phyloP scores from a whole-genome alignment of 1,140 invertebrate species.

The Heliconius congener region DNA sequence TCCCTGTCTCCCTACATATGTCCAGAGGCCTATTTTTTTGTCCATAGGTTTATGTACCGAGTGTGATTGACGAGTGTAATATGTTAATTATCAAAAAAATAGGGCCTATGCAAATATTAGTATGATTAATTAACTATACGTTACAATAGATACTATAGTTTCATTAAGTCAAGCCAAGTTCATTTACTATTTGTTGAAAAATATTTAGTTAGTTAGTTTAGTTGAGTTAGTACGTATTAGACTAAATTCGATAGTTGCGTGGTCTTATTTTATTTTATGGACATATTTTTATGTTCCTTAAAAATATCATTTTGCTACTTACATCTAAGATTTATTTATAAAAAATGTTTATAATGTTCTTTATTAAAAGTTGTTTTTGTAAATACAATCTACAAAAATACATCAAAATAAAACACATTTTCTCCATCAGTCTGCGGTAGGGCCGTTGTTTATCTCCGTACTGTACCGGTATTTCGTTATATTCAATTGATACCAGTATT shows the following conservation, averaged over 20 bases:
- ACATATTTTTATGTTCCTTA: too few species aligned
- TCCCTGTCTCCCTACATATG: constrained; percentile 23
- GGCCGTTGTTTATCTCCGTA: constrained; percentile 36
- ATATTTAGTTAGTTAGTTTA: too few species aligned
- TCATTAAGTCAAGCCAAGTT: not conserved
- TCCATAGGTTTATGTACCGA: constrained; percentile 45
- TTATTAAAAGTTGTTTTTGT: too few species aligned
- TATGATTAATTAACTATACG: constrained; percentile 8
- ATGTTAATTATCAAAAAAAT: constrained; percentile 45
- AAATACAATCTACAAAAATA: too few species aligned
- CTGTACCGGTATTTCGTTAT: constrained; percentile 38
- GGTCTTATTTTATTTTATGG: too few species aligned
- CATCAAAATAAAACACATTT: not conserved
- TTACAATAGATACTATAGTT: not conserved
- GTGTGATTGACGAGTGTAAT: constrained; percentile 33
- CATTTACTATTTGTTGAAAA: not conserved
- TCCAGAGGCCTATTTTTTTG: constrained; percentile 60
- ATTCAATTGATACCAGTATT: constrained; percentile 45
- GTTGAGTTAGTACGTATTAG: too few species aligned
- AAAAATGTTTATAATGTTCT: too few species aligned
- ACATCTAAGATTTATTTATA: too few species aligned
- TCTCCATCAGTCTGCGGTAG: constrained; percentile 17
- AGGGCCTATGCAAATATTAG: constrained; percentile 10
- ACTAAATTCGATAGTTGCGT: too few species aligned
- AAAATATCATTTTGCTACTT: too few species aligned